These are phyloP conservation scores for Drosophila aldrichi DNA, from an alignment of 2,888 invertebrate genomes.

Conservation along the genomic window DNA sequence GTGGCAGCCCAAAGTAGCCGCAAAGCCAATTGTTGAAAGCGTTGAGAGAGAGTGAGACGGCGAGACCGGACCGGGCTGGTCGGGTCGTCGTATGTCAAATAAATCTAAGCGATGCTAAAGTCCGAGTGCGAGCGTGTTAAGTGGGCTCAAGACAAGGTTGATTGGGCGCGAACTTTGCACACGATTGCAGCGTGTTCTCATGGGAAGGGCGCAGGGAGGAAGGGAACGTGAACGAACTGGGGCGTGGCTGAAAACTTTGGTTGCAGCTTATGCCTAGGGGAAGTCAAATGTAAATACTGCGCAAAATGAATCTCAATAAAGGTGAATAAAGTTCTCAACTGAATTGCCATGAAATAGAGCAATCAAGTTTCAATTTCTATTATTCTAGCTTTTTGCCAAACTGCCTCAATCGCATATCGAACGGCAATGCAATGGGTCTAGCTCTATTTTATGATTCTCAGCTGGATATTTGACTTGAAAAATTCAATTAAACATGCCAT, in stretches of 20 bases:
- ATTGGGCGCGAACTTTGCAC: constrained; percentile 70
- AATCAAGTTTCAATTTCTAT: not conserved
- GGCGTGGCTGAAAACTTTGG: constrained; percentile 21
- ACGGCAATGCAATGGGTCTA: not conserved
- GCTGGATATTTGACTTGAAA: not conserved
- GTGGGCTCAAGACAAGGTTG: constrained; percentile 76
- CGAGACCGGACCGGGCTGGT: constrained; percentile 2
- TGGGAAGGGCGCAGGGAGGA: not conserved
- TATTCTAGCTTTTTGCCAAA: not conserved
- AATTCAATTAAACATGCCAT: constrained; percentile 1
- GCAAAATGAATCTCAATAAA: constrained; percentile 2
- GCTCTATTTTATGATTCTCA: not conserved
- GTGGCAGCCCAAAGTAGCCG: constrained; percentile 63
- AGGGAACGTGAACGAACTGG: not conserved
- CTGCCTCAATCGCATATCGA: not conserved
- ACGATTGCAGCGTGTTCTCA: constrained; percentile 13
- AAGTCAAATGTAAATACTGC: constrained; percentile 36
- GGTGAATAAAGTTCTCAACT: not conserved
- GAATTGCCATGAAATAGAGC: not conserved
- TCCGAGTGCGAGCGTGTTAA: constrained; percentile 71
- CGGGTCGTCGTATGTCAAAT: constrained; percentile 50
- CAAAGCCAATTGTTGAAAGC: constrained; percentile 77
- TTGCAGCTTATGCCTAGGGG: constrained; percentile 6
- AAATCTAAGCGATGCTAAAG: constrained; percentile 67
- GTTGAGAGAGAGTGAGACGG: constrained; percentile 1